Base-by-base conservation (phyloP, 2,888 invertebrate genomes). In the Amblyjoppa proteus region DNA sequence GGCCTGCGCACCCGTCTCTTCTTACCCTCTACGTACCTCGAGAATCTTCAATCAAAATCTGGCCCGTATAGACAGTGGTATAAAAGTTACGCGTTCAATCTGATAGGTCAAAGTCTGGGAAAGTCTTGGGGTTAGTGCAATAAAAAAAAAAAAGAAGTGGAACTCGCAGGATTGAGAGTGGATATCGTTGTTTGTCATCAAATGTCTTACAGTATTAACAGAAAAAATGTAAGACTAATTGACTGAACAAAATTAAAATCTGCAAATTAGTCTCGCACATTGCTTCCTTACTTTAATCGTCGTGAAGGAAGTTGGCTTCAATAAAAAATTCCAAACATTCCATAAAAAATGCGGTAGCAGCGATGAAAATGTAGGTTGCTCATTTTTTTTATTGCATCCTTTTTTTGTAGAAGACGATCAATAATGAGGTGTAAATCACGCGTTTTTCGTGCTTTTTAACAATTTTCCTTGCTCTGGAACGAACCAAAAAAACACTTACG, bases 31-130 rank as follows among this genome's bases (percentile, higher is more conserved):
- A 6, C 31, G 16, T 34, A 64, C 31, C 58, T 28, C 13, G 56
- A 16, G 34, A 78, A 69, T 68, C 78, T 79, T 74, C 61, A 31
- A 74, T 74, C 78, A 69, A 69, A 58, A 58, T 61, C 69, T 51
- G 49, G 74, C 66, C 61, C 70, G 41, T 74, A 38, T 25, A 20
- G 41, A 31, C 31, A 51, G 49, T 58, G 61, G 58, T 61, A 79
- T 49, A 79, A 70, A 70, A 66, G 58, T 28, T 69, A 38, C 31
- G 61, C 45, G 49, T 38, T n/a, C 11, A 71, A 77, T 77, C 73
- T 41, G 38, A 77, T 58, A 56, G 82, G 82, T 71, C 77, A 66
- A 31, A 66, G 28, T 82, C 77, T 77, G 71, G 71, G 76, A 73
- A 56, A 51, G 71, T 76, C 31, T 31, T 28, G 70, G 41, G 56